Conservation (phyloP, 2,888 invertebrate genomes). For the Cephus rjabovi region DNA sequence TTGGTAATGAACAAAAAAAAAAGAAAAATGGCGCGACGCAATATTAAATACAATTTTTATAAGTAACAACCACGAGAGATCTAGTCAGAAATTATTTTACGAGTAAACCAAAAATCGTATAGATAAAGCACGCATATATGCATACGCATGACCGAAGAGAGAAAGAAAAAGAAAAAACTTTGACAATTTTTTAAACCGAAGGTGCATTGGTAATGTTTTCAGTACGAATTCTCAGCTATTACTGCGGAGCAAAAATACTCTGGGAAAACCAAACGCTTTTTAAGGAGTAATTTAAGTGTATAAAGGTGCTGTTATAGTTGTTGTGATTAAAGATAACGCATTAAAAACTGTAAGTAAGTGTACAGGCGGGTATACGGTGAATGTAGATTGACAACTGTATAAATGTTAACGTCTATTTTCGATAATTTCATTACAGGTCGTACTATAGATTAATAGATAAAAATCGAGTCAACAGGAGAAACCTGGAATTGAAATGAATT, state of each 20-base stretch:
- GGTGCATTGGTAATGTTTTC: slow-evolving; percentile 3
- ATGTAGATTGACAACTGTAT: not conserved
- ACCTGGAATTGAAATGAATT: not conserved
- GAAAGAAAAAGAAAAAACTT: not conserved
- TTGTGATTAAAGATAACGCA: not conserved
- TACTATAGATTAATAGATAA: not conserved
- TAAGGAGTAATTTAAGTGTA: slow-evolving; percentile 35
- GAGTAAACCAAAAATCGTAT: not conserved
- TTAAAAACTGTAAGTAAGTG: not conserved
- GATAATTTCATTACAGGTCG: not conserved
- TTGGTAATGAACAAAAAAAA: not conserved
- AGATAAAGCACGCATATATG: not conserved
- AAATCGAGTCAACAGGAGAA: not conserved
- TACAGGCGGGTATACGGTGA: not conserved
- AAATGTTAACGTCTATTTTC: not conserved
- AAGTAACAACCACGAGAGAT: not conserved
- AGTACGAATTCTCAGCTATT: slow-evolving; percentile 37
- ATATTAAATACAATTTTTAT: not conserved
- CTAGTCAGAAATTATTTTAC: not conserved
- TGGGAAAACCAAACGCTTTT: slow-evolving; percentile 60
- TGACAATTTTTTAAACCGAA: not conserved
- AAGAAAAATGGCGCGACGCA: not conserved
- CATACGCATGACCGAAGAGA: too few relatives aligned
- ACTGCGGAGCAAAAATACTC: slow-evolving; percentile 44
- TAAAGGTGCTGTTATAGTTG: slow-evolving; percentile 18